phyloP scores from a whole-genome alignment of 2,888 invertebrate genomes.

The Acleris emargana region DNA sequence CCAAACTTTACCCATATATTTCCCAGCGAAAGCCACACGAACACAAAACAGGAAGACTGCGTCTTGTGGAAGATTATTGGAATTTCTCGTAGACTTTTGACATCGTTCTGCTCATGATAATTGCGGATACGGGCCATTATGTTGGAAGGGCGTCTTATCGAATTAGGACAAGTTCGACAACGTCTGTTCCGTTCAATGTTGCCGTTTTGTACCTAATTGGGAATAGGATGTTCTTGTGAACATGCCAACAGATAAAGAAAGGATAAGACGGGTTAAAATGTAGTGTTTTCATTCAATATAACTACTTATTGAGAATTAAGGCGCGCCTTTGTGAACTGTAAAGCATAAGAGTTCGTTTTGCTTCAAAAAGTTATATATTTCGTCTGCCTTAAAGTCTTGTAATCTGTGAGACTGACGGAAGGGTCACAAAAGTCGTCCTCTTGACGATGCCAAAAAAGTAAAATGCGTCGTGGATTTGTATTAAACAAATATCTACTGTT shows the following conservation, averaged over 20 bases:
- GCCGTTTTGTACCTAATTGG: slow-evolving; percentile 3
- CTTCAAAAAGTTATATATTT: too few species aligned
- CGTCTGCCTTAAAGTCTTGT: too few species aligned
- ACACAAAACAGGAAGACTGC: slow-evolving; percentile 10
- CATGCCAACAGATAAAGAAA: background rate
- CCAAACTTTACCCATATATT: background rate
- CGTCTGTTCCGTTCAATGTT: slow-evolving; percentile 34
- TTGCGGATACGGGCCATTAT: slow-evolving; percentile 50
- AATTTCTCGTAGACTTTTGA: slow-evolving; percentile 47
- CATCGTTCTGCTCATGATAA: slow-evolving; percentile 43
- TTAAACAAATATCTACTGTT: too few species aligned
- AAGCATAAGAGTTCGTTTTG: too few species aligned
- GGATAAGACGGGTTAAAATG: too few species aligned
- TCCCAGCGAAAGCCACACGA: background rate
- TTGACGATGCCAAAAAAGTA: too few species aligned
- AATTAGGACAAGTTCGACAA: slow-evolving; percentile 60
- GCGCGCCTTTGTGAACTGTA: too few species aligned
- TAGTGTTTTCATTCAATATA: too few species aligned
- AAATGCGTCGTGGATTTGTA: too few species aligned
- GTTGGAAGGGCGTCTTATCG: slow-evolving; percentile 63
- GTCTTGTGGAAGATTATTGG: slow-evolving; percentile 24
- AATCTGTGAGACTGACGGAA: too few species aligned
- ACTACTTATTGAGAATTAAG: too few species aligned
- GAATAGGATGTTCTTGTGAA: background rate
- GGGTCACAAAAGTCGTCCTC: too few species aligned